Conservation (phyloP, 2,113 vertebrate genomes). For the Procavia capensis region DNA sequence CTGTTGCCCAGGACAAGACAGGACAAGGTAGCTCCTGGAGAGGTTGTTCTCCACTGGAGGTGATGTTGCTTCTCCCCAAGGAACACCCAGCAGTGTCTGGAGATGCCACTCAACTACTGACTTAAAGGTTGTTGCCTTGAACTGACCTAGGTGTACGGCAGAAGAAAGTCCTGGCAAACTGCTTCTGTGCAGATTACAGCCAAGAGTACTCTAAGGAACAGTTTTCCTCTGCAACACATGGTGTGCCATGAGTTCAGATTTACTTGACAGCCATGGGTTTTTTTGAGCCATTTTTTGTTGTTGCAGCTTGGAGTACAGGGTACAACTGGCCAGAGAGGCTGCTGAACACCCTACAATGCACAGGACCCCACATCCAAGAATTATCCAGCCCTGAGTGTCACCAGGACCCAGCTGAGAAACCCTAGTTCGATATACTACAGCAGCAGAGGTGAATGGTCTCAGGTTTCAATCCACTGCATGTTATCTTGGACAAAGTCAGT, state of each 20-base stretch:
- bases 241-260: no score
- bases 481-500: background rate
- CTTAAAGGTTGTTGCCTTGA: no score
- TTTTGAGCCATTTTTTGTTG: background rate
- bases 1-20: background rate
- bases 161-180: no score
- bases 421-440: fast-evolving
- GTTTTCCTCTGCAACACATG: no score
- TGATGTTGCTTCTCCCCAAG: background rate
- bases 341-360: background rate
- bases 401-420: fast-evolving
- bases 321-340: background rate
- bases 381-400: background rate
- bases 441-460: fast-evolving
- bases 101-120: no score
- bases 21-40: background rate
- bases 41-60: background rate
- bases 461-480: background rate
- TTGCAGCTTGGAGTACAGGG: background rate
- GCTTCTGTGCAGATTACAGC: no score
- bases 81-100: background rate
- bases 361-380: background rate
- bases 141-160: no score
- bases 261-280: no score
- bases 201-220: no score